A percentile compares a stretch with the other conserved stretches of the same genome.
Evolutionary conservation across 1,140 invertebrate genomes (phyloP).

Genomic region (Anoplophora glabripennis): DNA sequence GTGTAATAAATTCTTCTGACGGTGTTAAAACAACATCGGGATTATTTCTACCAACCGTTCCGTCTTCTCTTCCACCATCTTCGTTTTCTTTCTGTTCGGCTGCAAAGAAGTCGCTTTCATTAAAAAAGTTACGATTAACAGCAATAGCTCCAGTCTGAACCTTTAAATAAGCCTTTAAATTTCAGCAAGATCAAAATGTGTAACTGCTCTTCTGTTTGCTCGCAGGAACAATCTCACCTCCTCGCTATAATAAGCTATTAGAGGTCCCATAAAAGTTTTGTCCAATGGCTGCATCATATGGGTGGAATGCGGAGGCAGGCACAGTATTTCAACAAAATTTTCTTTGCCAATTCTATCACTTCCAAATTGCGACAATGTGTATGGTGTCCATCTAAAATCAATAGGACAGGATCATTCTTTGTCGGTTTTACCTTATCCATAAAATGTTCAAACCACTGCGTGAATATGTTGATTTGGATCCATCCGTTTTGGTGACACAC

Average conservation of each 20-base stretch:
- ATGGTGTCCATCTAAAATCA: too few species aligned
- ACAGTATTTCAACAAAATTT: too few species aligned
- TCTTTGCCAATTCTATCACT: too few species aligned
- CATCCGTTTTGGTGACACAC: too few species aligned
- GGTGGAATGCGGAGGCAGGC: too few species aligned
- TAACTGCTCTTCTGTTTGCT: background rate
- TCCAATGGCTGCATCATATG: background rate
- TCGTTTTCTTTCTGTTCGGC: background rate
- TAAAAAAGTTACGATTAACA: background rate
- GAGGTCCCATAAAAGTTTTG: background rate
- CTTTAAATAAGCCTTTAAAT: background rate
- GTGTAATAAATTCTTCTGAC: background rate
- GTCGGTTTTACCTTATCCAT: too few species aligned
- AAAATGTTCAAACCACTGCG: too few species aligned
- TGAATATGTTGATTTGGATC: too few species aligned
- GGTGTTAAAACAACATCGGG: background rate
- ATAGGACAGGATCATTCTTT: too few species aligned
- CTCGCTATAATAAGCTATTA: background rate
- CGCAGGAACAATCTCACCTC: background rate
- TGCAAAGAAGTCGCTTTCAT: background rate
- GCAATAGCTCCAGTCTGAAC: background rate
- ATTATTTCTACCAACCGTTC: background rate
- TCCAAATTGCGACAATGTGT: too few species aligned
- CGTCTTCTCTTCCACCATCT: background rate
- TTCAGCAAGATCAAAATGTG: background rate